These are phyloP conservation scores for Campylorhamphus procurvoides DNA, from an alignment of 2,113 vertebrate genomes.

Conservation along the genomic window DNA sequence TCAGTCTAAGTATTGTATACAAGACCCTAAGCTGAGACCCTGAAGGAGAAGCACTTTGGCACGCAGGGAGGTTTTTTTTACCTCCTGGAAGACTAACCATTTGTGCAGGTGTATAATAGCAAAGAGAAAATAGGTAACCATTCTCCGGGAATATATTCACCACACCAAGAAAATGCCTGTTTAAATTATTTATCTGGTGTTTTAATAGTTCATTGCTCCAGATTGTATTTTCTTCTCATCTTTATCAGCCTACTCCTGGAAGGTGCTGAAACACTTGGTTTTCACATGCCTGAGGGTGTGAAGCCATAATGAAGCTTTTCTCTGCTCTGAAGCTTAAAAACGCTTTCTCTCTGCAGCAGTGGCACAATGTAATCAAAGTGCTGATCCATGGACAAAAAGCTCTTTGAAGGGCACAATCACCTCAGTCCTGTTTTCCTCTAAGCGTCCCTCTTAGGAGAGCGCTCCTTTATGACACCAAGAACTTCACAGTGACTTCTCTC, in stretches of 20 bases:
- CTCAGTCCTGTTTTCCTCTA: accelerated
- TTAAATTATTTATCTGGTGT: not conserved
- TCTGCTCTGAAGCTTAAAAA: not conserved
- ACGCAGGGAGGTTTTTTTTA: not conserved
- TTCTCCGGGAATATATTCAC: not conserved
- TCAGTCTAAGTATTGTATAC: not conserved
- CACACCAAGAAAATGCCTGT: not conserved
- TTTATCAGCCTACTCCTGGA: not conserved
- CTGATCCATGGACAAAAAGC: not conserved
- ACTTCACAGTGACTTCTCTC: not conserved
- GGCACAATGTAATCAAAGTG: not conserved
- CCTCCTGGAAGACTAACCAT: not conserved
- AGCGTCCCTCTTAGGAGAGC: not conserved
- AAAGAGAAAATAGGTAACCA: not conserved
- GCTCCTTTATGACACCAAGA: not conserved
- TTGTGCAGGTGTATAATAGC: not conserved
- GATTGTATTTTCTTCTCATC: not conserved
- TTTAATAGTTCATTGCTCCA: not conserved
- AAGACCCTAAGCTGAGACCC: not conserved
- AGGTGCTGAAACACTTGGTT: not conserved
- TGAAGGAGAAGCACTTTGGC: not conserved
- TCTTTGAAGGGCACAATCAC: not conserved
- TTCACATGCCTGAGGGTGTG: not conserved
- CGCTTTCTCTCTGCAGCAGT: not conserved
- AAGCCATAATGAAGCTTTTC: not conserved